Evolutionary conservation across 2,797 vertebrate species (phyloP).

Genomic region (Eulemur coronatus): DNA sequence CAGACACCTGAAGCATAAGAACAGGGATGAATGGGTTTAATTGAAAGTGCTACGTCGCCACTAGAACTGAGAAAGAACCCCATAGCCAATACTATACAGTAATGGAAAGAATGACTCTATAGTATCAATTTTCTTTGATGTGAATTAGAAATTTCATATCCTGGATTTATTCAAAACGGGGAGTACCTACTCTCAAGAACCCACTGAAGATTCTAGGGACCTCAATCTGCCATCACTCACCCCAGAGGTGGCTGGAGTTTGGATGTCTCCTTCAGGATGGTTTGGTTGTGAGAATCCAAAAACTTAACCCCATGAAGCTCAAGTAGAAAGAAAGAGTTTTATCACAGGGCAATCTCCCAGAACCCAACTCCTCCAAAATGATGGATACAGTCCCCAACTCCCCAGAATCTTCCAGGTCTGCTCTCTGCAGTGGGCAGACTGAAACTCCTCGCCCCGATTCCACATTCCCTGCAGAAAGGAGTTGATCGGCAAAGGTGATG

Average conservation of each 20-base stretch:
- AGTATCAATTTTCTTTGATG: background rate
- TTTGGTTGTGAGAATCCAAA: background rate
- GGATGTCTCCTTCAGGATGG: background rate
- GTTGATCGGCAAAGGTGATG: slow-evolving; percentile 4
- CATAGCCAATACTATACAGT: background rate
- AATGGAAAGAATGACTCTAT: background rate
- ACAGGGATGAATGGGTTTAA: background rate
- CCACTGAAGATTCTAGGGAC: background rate
- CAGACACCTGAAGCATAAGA: background rate
- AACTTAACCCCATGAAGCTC: background rate
- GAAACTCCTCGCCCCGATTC: background rate
- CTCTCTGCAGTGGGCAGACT: background rate
- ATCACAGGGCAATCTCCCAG: background rate
- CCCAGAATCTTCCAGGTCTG: background rate
- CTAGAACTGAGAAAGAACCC: background rate
- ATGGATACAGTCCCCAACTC: background rate
- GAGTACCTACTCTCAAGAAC: background rate
- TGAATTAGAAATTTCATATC: background rate
- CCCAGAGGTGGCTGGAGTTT: background rate
- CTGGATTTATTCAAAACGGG: background rate
- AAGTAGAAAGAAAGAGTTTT: background rate
- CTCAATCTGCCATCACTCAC: background rate
- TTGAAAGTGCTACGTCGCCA: background rate
- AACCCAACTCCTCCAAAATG: background rate
- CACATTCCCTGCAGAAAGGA: background rate